phyloP scores from a whole-genome alignment of 2,113 vertebrate genomes.

The Phylloscopus whistleri region DNA sequence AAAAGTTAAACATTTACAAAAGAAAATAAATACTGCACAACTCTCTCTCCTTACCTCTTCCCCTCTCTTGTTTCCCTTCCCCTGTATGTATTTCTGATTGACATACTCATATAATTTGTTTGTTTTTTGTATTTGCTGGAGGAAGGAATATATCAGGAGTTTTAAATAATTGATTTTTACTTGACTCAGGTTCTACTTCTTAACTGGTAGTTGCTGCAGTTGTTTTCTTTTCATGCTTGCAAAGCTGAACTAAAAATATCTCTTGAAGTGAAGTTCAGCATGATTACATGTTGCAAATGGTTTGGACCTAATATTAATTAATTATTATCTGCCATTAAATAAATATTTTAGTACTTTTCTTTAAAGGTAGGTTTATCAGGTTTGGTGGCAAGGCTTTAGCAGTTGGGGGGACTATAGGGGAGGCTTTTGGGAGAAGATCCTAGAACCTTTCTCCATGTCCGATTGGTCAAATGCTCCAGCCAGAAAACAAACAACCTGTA shows the following conservation, averaged over 20 bases:
- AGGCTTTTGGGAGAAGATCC: not conserved
- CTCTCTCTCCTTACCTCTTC: not conserved
- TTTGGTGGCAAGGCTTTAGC: not conserved
- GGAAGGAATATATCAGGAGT: not conserved
- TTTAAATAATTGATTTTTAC: conserved; percentile 26
- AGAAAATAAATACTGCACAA: not conserved
- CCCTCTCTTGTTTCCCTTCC: not conserved
- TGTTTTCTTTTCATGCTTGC: not conserved
- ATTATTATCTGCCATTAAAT: not conserved
- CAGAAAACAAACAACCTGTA: not conserved
- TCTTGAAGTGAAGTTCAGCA: not conserved
- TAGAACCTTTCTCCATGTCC: not conserved
- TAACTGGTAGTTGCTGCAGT: not conserved
- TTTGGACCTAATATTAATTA: not conserved
- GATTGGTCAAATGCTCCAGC: not conserved
- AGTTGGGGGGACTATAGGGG: accelerated
- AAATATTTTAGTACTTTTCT: not conserved
- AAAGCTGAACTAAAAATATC: not conserved
- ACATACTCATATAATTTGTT: not conserved
- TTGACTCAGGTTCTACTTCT: not conserved
- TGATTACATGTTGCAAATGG: not conserved
- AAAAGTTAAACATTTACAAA: not conserved
- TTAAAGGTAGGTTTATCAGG: not conserved
- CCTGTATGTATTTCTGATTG: not conserved
- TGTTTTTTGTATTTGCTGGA: not conserved